Evolutionary conservation across 2,113 vertebrate genomes (phyloP).

Genomic region (Actenoides lindsayi): DNA sequence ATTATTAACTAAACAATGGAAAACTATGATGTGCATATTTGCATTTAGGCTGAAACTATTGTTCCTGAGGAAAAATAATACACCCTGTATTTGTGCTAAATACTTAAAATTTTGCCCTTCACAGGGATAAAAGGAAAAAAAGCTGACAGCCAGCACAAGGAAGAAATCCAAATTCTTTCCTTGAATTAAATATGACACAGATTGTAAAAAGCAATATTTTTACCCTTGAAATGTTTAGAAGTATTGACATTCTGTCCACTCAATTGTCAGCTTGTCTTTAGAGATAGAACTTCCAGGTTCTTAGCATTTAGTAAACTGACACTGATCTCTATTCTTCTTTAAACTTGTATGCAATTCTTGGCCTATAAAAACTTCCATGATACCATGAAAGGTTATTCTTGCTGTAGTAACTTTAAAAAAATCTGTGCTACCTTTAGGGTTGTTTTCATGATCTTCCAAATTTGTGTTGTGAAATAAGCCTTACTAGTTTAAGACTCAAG

Average conservation of each 20-base stretch:
- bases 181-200: constrained; percentile 92
- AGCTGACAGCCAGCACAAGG: constrained; percentile 87
- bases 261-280: constrained; percentile 77
- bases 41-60: constrained; percentile 10
- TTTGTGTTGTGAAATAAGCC: not conserved
- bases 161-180: constrained; percentile 85
- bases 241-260: constrained; percentile 81
- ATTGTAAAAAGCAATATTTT: constrained; percentile 91
- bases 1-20: not conserved
- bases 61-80: not conserved
- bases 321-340: constrained; percentile 76
- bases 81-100: constrained; percentile 29
- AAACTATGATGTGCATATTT: not conserved
- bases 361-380: constrained; percentile 29
- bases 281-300: constrained; percentile 71
- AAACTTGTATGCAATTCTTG: constrained; percentile 49
- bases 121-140: constrained; percentile 74
- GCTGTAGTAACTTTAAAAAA: not conserved
- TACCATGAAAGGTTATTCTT: constrained; percentile 36
- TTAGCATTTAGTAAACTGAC: constrained; percentile 77
- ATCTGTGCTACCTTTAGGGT: not conserved
- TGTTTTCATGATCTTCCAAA: not conserved
- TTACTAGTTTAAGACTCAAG: not conserved
- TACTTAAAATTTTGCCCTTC: constrained; percentile 56
- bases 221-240: constrained; percentile 90